Base-by-base conservation (phyloP, 2,113 vertebrate species). In the Dicaeum eximium region DNA sequence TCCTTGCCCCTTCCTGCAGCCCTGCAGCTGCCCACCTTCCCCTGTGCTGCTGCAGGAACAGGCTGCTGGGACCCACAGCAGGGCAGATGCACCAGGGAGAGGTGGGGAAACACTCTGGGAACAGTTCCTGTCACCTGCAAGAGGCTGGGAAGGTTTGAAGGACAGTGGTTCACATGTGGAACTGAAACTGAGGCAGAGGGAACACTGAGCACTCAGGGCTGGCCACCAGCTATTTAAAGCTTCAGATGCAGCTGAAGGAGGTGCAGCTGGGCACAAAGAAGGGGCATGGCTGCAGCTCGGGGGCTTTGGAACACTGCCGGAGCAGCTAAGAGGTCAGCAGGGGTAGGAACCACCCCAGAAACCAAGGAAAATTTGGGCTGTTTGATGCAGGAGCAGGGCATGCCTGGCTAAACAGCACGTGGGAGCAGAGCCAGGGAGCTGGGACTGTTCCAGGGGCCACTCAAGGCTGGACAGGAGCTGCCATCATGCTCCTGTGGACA, bases 131-230 rank as follows among this genome's bases (percentile, higher is more conserved):
- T 20, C 6, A 1, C 45, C 35, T 58, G 24, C 22, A 22, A 35
- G 64, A 62, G 51, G 51, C 47, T 47, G 1, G 0, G 13, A 9
- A 61, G 12, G 38, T 22, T 83, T 45, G 38, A 6, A 54, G 74
- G 62, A 47, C 56, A 33, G 16, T 16, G 3, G 4, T 38, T 70
- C 3, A 0, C 22, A 6, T 1, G 1, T 4, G 10, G 94, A 94
- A 96, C 56, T 37, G 95, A 97, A 96, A 97, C 64, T 45, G 67
- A 51, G 48, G 15, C 51, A 42, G 45, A 51, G 65, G 71, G 75
- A 94, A 90, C 15, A 85, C 11, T 6, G 42, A 24, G 35, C 27
- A 9, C 27, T 2, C 53, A 21, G 65, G 1, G 25, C 47, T 30
- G 73, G 48, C 53, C 61, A 73, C 24, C 48, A 58, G 86, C 83